A percentile compares a stretch with the other conserved stretches of the same genome.
phyloP scores from a whole-genome alignment of 2,113 vertebrate species.

The Thermophis baileyi region DNA sequence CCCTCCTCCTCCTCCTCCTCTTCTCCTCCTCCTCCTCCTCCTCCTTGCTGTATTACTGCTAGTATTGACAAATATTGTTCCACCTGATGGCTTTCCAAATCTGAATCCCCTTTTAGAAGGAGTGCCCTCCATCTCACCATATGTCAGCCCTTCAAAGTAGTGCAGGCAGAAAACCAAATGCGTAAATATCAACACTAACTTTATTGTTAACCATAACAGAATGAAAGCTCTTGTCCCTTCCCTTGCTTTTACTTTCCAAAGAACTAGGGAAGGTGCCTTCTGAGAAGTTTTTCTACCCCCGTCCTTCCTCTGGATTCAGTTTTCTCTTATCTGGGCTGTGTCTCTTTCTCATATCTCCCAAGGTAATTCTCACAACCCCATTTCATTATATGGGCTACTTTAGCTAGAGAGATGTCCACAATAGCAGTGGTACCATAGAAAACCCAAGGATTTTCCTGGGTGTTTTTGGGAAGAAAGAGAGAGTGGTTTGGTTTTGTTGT shows the following conservation, averaged over 20 bases:
- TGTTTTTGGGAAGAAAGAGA: neutral
- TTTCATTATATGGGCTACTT: neutral
- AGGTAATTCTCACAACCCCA: neutral
- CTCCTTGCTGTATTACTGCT: neutral
- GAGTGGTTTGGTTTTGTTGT: neutral
- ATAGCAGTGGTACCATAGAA: too few species aligned
- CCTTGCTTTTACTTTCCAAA: neutral
- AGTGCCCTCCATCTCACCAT: neutral
- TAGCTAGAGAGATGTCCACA: neutral
- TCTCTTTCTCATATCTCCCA: neutral
- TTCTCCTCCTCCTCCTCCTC: too few species aligned
- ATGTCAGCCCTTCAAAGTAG: neutral
- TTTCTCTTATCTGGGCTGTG: neutral
- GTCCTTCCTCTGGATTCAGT: neutral
- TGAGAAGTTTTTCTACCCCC: neutral
- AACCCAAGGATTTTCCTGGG: neutral
- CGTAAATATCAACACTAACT: neutral
- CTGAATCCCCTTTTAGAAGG: neutral
- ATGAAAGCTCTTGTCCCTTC: neutral
- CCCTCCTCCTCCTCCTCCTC: too few species aligned
- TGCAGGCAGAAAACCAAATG: neutral
- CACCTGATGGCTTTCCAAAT: neutral
- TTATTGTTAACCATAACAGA: neutral
- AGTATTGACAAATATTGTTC: neutral
- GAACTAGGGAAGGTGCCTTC: neutral